Conservation (phyloP, 2,888 invertebrate genomes). For the Agrotis puta region DNA sequence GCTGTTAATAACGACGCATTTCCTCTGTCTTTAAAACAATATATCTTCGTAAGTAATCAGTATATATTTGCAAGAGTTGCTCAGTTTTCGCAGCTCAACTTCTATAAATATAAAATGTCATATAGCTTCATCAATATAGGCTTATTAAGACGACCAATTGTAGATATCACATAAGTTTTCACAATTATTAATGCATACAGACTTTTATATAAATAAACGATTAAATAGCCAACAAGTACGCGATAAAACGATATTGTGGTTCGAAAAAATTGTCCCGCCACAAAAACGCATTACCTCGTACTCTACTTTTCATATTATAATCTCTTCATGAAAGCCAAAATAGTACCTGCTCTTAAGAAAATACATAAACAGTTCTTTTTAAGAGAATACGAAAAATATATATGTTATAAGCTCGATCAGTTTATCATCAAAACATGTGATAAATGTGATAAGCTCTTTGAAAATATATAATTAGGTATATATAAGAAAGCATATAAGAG, state of each 20-base stretch:
- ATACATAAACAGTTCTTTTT: slow-evolving; percentile 33
- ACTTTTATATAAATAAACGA: slow-evolving; percentile 8
- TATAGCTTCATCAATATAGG: slow-evolving; percentile 47
- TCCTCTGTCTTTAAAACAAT: not conserved
- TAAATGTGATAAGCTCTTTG: slow-evolving; percentile 42
- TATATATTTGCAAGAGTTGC: slow-evolving; percentile 32
- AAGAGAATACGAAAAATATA: slow-evolving; percentile 14
- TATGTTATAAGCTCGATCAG: slow-evolving; percentile 22
- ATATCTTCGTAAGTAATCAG: not conserved
- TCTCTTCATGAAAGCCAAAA: slow-evolving; percentile 57
- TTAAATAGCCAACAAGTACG: slow-evolving; percentile 4
- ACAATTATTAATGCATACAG: slow-evolving; percentile 13
- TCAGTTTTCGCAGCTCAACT: slow-evolving; percentile 62
- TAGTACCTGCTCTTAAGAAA: slow-evolving; percentile 64
- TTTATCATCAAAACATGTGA: slow-evolving; percentile 35
- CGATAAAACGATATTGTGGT: not conserved
- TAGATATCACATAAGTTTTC: slow-evolving; percentile 44
- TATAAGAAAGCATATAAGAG: not conserved
- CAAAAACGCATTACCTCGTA: not conserved
- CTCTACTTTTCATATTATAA: slow-evolving; percentile 12
- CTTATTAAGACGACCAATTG: slow-evolving; percentile 62
- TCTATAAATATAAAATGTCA: slow-evolving; percentile 18
- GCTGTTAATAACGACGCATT: not conserved
- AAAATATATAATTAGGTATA: slow-evolving; percentile 13
- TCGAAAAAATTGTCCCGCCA: not conserved